Evolutionary conservation across 2,797 vertebrate genomes (phyloP).

Genomic region (Chiloscyllium punctatum): DNA sequence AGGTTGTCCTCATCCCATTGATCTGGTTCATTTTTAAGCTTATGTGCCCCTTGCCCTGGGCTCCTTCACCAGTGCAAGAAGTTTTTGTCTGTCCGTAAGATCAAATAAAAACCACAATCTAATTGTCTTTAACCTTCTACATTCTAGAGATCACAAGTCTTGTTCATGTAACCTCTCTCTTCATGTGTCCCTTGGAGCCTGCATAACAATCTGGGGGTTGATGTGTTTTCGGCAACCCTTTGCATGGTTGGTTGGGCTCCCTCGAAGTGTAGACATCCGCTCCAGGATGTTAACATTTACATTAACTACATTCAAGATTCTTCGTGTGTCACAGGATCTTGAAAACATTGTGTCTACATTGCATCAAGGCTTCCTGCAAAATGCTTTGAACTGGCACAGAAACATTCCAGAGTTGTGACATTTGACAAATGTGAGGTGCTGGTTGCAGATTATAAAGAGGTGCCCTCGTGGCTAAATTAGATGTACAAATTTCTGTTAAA

Average conservation of each 20-base stretch:
- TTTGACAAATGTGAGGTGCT: background rate
- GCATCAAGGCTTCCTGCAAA: background rate
- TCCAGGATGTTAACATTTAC: background rate
- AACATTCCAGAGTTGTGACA: background rate
- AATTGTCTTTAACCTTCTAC: too few relatives aligned
- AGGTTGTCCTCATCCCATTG: background rate
- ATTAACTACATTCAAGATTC: background rate
- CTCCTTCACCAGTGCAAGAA: background rate
- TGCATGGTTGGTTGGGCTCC: background rate
- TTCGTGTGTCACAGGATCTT: background rate
- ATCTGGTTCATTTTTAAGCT: too few relatives aligned
- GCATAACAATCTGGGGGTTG: too few relatives aligned
- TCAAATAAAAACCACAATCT: background rate
- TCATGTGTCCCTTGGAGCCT: too few relatives aligned
- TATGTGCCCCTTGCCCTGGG: background rate
- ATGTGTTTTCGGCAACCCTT: background rate
- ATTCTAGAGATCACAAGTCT: background rate
- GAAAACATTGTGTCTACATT: background rate
- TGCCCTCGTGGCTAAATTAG: background rate
- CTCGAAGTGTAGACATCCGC: background rate
- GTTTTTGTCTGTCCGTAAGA: background rate
- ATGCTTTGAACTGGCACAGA: background rate
- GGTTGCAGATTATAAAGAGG: background rate
- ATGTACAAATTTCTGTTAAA: constrained; percentile 10
- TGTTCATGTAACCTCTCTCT: background rate